Conservation (phyloP, 2,797 vertebrate species). For the Hybognathus amarus region DNA sequence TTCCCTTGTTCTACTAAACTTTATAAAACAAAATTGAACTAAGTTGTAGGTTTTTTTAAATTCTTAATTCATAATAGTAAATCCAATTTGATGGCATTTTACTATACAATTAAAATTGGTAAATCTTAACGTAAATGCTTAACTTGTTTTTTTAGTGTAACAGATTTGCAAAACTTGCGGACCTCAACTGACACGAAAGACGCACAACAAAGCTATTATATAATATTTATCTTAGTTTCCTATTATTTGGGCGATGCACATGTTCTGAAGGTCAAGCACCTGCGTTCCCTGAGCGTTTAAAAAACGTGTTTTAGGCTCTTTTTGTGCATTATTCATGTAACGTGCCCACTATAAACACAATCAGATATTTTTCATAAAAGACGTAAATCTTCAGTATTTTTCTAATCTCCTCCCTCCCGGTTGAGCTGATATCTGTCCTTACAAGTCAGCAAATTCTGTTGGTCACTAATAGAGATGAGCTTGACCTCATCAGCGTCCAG, state of each 20-base stretch:
- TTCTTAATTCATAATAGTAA: not conserved
- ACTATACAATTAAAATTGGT: not conserved
- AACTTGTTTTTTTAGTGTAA: not conserved
- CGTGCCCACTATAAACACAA: not conserved
- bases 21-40: not conserved
- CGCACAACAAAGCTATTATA: not conserved
- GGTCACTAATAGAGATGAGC: conserved; percentile 58
- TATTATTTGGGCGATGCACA: not conserved
- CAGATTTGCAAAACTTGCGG: not conserved
- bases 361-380: not conserved
- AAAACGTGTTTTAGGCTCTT: not conserved
- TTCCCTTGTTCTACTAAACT: not conserved
- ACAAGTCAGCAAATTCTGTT: conserved; percentile 59
- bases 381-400: conserved; percentile 24
- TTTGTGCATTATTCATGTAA: not conserved
- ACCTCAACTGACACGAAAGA: not conserved
- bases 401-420: conserved; percentile 32
- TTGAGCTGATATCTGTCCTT: conserved; percentile 45
- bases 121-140: too few relatives aligned
- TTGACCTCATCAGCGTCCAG: conserved; percentile 57
- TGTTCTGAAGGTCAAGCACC: not conserved
- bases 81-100: not conserved
- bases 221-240: not conserved
- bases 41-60: too few relatives aligned
- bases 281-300: not conserved